phyloP scores from a whole-genome alignment of 2,113 vertebrate genomes.

The Neolamprologus falcicula region DNA sequence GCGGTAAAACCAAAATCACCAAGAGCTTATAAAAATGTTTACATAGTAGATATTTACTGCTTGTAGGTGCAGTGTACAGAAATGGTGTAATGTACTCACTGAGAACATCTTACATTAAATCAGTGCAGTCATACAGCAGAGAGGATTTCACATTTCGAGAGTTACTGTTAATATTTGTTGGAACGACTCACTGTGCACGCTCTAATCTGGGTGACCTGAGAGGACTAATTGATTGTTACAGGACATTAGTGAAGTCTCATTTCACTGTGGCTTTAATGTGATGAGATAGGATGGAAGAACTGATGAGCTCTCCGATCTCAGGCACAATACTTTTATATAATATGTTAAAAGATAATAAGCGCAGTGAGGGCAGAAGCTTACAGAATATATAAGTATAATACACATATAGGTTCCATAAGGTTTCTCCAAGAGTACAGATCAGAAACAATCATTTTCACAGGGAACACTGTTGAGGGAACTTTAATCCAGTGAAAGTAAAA shows the following conservation, averaged over 20 bases:
- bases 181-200: neutral
- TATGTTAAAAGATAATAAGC: neutral
- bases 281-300: neutral
- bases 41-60: neutral
- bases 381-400: neutral
- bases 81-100: neutral
- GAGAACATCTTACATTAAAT: neutral
- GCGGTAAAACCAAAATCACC: neutral
- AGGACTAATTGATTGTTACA: slow-evolving; percentile 30
- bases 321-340: neutral
- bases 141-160: neutral
- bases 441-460: neutral
- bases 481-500: neutral
- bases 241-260: slow-evolving; percentile 38
- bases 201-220: neutral
- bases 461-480: neutral
- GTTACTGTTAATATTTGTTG: neutral
- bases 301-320: neutral
- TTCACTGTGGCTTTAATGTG: slow-evolving; percentile 18
- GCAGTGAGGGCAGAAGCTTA: neutral
- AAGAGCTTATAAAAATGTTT: neutral
- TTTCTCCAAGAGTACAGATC: neutral
- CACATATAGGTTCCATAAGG: neutral
- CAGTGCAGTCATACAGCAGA: neutral
- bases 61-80: accelerated